A percentile compares a stretch with the other conserved stretches of the same genome.
phyloP scores from a whole-genome alignment of 2,113 vertebrate species.

The Mixornis gularis region DNA sequence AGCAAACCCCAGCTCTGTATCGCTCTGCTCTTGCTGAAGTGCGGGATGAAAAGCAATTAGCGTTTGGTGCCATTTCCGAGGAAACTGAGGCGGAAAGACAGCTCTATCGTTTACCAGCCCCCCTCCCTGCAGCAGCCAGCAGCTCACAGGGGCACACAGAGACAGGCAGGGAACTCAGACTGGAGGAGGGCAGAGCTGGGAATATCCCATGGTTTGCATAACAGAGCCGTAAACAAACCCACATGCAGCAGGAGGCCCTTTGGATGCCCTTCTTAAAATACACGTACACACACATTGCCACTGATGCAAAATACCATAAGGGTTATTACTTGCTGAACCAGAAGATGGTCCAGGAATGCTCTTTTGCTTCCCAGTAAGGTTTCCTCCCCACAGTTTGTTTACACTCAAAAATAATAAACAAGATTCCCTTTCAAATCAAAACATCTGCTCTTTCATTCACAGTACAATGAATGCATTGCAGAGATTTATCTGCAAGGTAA shows the following conservation, averaged over 20 bases:
- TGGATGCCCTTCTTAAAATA: constrained; percentile 3
- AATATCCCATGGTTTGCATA: background rate
- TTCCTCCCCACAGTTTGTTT: background rate
- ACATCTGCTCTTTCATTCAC: background rate
- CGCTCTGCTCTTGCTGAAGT: background rate
- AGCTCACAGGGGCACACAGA: background rate
- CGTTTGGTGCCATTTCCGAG: background rate
- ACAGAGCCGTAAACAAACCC: background rate
- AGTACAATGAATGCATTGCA: background rate
- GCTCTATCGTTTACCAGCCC: background rate
- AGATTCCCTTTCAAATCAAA: background rate
- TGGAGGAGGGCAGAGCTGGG: background rate
- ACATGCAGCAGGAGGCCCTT: background rate
- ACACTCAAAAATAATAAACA: background rate
- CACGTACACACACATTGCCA: background rate
- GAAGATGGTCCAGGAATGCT: background rate
- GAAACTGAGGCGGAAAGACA: background rate
- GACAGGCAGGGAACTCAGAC: background rate
- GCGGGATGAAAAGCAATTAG: background rate
- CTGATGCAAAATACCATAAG: background rate
- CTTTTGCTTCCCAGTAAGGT: background rate
- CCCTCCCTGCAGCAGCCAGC: accelerated
- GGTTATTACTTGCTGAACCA: background rate
- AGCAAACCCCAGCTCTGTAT: background rate
- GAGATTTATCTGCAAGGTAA: background rate